A percentile compares a stretch with the other conserved stretches of the same genome.
These are phyloP conservation scores for Mythimna loreyi DNA, from an alignment of 2,888 invertebrate genomes.

Conservation along the genomic window DNA sequence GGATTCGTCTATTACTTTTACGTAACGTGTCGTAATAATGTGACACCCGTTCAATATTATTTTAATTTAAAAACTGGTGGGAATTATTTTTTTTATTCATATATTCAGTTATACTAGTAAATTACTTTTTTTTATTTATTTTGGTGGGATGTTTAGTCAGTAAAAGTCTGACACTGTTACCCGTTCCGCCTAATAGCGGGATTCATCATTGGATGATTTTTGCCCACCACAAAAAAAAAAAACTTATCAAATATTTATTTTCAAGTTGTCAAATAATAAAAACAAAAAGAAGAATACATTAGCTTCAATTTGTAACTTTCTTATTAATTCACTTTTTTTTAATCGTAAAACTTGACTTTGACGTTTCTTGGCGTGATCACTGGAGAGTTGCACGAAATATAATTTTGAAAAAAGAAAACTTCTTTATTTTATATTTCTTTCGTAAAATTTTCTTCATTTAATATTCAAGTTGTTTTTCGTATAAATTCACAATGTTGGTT, in stretches of 20 bases:
- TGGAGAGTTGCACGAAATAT: constrained; percentile 37
- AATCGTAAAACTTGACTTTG: constrained; percentile 28
- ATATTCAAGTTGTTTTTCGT: not conserved
- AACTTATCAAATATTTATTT: not conserved
- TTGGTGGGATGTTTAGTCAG: too few relatives aligned
- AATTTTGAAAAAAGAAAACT: constrained; percentile 20
- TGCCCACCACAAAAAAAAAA: too few relatives aligned
- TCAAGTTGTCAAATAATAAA: not conserved
- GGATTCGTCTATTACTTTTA: too few relatives aligned
- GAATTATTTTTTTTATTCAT: too few relatives aligned
- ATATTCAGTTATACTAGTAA: too few relatives aligned
- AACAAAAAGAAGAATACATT: constrained; percentile 15
- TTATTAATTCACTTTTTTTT: constrained; percentile 12
- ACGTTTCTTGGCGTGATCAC: constrained; percentile 35
- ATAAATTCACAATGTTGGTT: not conserved
- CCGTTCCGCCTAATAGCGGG: too few relatives aligned
- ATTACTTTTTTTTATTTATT: too few relatives aligned
- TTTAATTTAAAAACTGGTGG: too few relatives aligned
- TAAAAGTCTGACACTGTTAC: too few relatives aligned
- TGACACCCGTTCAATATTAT: too few relatives aligned
- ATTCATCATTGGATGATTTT: too few relatives aligned
- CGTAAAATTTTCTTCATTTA: constrained; percentile 2
- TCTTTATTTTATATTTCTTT: constrained; percentile 25
- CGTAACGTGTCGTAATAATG: too few relatives aligned
- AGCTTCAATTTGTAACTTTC: constrained; percentile 16